A percentile compares a stretch with the other conserved stretches of the same genome.
These are phyloP conservation scores for Spodoptera frugiperda DNA, from an alignment of 1,140 invertebrate genomes.

Conservation along the genomic window DNA sequence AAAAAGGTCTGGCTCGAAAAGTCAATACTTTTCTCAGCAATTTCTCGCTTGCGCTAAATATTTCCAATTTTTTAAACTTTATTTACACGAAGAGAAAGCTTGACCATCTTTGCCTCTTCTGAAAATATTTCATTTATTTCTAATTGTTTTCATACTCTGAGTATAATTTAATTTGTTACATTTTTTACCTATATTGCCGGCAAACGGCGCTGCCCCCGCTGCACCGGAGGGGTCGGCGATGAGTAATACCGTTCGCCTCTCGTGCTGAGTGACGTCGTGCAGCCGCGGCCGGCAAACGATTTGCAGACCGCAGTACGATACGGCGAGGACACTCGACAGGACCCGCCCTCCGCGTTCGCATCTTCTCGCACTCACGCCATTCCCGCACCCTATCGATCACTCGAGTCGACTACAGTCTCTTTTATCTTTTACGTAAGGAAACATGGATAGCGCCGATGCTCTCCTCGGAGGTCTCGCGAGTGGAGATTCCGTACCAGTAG, in stretches of 20 bases:
- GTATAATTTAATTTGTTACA: neutral
- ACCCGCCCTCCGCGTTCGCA: constrained; percentile 64
- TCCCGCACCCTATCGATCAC: constrained; percentile 75
- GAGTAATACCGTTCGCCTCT: constrained; percentile 81
- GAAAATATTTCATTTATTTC: constrained; percentile 3
- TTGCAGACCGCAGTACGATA: constrained; percentile 66
- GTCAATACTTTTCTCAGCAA: constrained; percentile 48
- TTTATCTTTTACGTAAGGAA: constrained; percentile 50
- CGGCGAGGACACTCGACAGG: constrained; percentile 71
- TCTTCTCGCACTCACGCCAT: constrained; percentile 57
- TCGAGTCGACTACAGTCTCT: constrained; percentile 36
- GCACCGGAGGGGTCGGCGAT: constrained; percentile 68
- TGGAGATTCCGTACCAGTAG: constrained; percentile 64
- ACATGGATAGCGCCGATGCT: constrained; percentile 75
- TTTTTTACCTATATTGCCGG: constrained; percentile 34
- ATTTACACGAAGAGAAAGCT: neutral
- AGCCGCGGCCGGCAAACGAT: constrained; percentile 63
- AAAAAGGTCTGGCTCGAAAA: constrained; percentile 49
- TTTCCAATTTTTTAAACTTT: constrained; percentile 4
- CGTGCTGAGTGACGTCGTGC: constrained; percentile 82
- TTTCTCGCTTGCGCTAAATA: constrained; percentile 30
- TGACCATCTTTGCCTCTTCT: neutral
- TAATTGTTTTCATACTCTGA: constrained; percentile 6
- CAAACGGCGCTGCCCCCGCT: constrained; percentile 56
- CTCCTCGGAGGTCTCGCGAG: constrained; percentile 72